A percentile compares a stretch with the other conserved stretches of the same genome.
phyloP scores from a whole-genome alignment of 1,140 invertebrate species.

The Ladona fulva region DNA sequence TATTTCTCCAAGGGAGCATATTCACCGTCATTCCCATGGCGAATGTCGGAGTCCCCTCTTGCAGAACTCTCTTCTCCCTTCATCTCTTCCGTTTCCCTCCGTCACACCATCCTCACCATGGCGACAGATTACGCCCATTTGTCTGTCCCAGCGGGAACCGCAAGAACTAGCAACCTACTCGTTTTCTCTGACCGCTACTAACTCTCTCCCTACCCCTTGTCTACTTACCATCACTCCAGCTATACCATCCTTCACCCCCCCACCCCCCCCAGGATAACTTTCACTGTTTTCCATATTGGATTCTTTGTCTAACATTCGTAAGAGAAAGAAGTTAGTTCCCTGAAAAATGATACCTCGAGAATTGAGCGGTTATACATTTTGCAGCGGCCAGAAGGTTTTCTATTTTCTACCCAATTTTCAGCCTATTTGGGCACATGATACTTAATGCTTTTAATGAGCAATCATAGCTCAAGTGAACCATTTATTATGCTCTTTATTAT shows the following conservation, averaged over 20 bases:
- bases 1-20: not conserved
- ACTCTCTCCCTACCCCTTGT: not conserved
- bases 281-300: too few relatives aligned
- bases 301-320: too few relatives aligned
- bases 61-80: not conserved
- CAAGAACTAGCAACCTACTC: not conserved
- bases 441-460: too few relatives aligned
- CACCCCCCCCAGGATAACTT: too few relatives aligned
- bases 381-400: too few relatives aligned
- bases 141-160: not conserved
- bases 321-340: too few relatives aligned
- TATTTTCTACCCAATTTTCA: too few relatives aligned
- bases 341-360: too few relatives aligned
- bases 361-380: too few relatives aligned
- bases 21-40: not conserved
- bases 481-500: too few relatives aligned
- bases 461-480: too few relatives aligned
- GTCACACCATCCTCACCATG: not conserved
- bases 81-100: not conserved
- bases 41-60: not conserved
- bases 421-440: too few relatives aligned
- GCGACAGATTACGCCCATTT: not conserved
- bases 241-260: not conserved
- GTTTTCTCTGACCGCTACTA: not conserved
- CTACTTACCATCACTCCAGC: not conserved